phyloP scores from a whole-genome alignment of 35 echinoderm and acorn worm species.

The Eucidaris tribuloides region DNA sequence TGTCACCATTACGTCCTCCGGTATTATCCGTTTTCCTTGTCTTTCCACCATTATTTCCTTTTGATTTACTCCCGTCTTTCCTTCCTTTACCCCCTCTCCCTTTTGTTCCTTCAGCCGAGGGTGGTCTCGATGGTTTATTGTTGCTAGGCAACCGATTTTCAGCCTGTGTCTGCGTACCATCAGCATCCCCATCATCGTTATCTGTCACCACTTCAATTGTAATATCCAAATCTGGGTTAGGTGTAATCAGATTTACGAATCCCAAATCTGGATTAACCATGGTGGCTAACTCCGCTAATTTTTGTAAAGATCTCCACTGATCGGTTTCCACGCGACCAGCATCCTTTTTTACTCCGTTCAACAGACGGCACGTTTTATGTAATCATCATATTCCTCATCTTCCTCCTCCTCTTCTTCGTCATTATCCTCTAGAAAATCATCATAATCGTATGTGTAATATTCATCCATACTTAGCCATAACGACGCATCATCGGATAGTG shows the following conservation, averaged over 20 bases:
- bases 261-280: slow-evolving; percentile 36
- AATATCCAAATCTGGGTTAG: slow-evolving; percentile 60
- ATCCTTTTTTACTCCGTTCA: slow-evolving; percentile 50
- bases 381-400: slow-evolving; percentile 1
- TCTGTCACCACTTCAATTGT: slow-evolving; percentile 52
- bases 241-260: slow-evolving; percentile 47
- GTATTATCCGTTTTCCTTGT: slow-evolving; percentile 1
- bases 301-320: slow-evolving; percentile 18
- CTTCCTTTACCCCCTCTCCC: background rate
- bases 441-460: slow-evolving; percentile 50
- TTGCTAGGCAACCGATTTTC: background rate
- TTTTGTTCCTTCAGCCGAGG: background rate
- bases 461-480: slow-evolving; percentile 8
- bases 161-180: background rate
- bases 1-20: background rate
- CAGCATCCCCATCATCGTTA: slow-evolving; percentile 1
- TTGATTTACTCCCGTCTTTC: background rate
- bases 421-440: slow-evolving; percentile 29
- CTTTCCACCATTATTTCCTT: slow-evolving; percentile 10
- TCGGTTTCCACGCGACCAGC: background rate
- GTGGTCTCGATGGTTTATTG: background rate
- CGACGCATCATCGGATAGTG: too few relatives aligned
- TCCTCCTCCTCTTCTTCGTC: slow-evolving; percentile 23
- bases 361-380: background rate
- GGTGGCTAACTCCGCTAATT: slow-evolving; percentile 40